Evolutionary conservation across 1,140 invertebrate genomes (phyloP).

Genomic region (Homalodisca vitripennis): DNA sequence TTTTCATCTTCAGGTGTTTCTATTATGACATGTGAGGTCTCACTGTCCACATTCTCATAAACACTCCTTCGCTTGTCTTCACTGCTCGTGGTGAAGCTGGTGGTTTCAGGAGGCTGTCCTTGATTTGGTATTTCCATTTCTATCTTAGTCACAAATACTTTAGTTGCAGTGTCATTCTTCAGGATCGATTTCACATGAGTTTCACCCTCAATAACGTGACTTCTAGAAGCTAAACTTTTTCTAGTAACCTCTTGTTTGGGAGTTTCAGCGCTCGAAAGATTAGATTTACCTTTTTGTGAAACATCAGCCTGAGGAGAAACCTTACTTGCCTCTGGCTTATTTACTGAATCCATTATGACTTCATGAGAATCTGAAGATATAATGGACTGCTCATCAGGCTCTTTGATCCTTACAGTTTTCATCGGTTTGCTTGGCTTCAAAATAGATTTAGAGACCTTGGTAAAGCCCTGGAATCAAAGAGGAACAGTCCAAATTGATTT

Average conservation of each 20-base stretch:
- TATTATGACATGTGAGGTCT: constrained; percentile 26
- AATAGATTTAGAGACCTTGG: constrained; percentile 28
- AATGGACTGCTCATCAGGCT: constrained; percentile 22
- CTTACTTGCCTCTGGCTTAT: too few species aligned
- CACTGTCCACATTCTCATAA: constrained; percentile 41
- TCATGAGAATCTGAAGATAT: constrained; percentile 33
- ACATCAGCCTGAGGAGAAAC: too few species aligned
- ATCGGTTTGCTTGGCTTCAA: constrained; percentile 26
- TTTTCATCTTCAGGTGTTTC: constrained; percentile 41
- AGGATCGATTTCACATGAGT: constrained; percentile 22
- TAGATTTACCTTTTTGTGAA: constrained; percentile 23
- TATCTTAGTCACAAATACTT: constrained; percentile 29
- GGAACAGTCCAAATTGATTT: constrained; percentile 16
- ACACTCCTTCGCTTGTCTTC: constrained; percentile 37
- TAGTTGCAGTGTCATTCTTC: constrained; percentile 10
- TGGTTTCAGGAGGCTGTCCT: constrained; percentile 7
- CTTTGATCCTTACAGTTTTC: constrained; percentile 31
- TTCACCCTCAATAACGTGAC: constrained; percentile 18
- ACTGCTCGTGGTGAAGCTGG: constrained; percentile 15
- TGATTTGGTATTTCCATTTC: constrained; percentile 25
- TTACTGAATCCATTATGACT: too few species aligned
- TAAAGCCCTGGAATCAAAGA: constrained; percentile 30
- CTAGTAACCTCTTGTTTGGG: constrained; percentile 38
- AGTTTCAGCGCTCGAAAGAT: constrained; percentile 27
- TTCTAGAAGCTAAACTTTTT: constrained; percentile 40